Evolutionary conservation across 2,888 invertebrate species (phyloP).

Genomic region (Cosmopolites sordidus): DNA sequence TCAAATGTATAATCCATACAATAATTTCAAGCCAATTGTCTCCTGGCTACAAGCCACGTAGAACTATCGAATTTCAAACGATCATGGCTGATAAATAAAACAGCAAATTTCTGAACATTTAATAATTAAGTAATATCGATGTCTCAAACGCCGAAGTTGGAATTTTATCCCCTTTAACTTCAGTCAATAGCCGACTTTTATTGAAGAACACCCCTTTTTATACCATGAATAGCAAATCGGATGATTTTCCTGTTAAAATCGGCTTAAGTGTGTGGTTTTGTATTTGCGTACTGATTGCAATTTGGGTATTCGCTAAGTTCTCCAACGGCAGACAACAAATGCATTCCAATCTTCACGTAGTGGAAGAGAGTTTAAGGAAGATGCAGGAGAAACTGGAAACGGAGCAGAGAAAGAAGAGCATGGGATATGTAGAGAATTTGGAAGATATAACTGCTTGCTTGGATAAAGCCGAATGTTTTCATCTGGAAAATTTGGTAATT

Average conservation of each 20-base stretch:
- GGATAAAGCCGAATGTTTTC: constrained; percentile 4
- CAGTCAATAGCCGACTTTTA: no score
- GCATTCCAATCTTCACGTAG: constrained; percentile 41
- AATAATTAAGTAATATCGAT: neutral
- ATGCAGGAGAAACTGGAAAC: constrained; percentile 42
- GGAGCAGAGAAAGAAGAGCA: constrained; percentile 34
- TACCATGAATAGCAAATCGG: neutral
- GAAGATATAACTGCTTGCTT: constrained; percentile 31
- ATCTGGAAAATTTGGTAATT: constrained; percentile 13
- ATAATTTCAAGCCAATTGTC: no score
- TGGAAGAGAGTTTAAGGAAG: constrained; percentile 43
- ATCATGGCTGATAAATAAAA: neutral
- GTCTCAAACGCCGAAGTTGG: neutral
- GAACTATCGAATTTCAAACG: neutral
- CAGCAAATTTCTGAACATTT: neutral
- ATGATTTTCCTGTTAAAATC: constrained; percentile 27
- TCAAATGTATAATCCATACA: no score
- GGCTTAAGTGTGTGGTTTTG: constrained; percentile 37
- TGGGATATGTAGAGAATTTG: constrained; percentile 32
- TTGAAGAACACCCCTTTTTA: no score
- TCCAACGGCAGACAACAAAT: constrained; percentile 39
- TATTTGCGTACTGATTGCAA: constrained; percentile 38
- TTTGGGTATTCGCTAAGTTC: constrained; percentile 41
- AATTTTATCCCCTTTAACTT: no score
- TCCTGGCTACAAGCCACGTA: no score